Evolutionary conservation across 1,140 invertebrate species (phyloP), one percentile per base, ranked within the genome.

Genomic region (Lepidurus apus): DNA sequence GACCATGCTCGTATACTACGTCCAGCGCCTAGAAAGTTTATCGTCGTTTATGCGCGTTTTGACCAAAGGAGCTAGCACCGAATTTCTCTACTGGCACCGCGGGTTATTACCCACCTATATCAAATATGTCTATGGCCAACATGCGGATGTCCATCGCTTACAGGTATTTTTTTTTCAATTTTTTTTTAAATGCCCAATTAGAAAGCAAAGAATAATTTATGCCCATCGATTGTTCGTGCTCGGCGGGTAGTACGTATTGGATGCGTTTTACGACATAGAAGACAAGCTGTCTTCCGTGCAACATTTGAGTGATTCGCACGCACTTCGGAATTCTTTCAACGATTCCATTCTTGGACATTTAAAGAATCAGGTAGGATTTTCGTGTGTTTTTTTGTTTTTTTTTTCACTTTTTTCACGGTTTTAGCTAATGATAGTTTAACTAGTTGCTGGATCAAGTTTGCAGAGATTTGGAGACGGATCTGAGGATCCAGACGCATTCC

Each of bases 401-500:
- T 11, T 47, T 10, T 9, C 45, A 47, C 45, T 9, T 17, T 9
- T 47, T 47, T 9, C 47, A 13, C 13, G 8, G 47, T n/a, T 65
- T 65, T 11, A 13, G 9, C 45, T 21, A 9, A 65, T 21, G 6
- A 21, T 13, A 65, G 21, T 65, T 81, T 77, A 82, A 82, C 85
- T 79, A 85, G 82, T 82, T 95, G 74, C 84, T 94, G 34, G 89
- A 92, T 81, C 92, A 91, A 42, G 85, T 96, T 24, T 95, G 94
- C 84, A 90, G 91, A 80, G 90, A 93, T 81, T 91, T 98, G 80
- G 97, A 99, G 87, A 96, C 91, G 2, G 94, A 96, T 85, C 87
- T 98, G 45, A 89, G 97, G 65, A 85, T 98, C 9, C 92, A 95
- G 80, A 95, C 94, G 26, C 95, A 98, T 86, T 90, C 93, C 1